A percentile compares a stretch with the other conserved stretches of the same genome.
Evolutionary conservation across 2,113 vertebrate species (phyloP).

Genomic region (Ifrita kowaldi): DNA sequence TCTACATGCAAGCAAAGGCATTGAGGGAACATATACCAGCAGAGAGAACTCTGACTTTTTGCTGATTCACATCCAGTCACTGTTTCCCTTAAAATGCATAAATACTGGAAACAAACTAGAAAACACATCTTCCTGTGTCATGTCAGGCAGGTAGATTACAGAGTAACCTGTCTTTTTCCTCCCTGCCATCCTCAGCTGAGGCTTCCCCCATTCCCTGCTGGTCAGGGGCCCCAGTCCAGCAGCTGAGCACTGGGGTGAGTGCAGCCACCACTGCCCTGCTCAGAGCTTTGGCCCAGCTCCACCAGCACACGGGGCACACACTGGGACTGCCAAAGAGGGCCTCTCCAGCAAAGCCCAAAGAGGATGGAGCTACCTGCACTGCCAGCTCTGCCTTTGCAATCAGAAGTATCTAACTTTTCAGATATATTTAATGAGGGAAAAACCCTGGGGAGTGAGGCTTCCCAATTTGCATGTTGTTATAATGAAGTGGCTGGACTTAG

Average conservation of each 20-base stretch:
- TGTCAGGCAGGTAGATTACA: not conserved
- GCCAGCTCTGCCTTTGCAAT: not conserved
- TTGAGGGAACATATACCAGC: not conserved
- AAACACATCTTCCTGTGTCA: not conserved
- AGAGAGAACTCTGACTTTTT: not conserved
- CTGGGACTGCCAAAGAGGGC: not conserved
- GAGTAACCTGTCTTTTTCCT: not conserved
- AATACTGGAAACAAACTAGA: not conserved
- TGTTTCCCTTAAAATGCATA: not conserved
- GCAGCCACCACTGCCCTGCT: not conserved
- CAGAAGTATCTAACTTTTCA: not conserved
- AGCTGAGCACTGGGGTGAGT: not conserved
- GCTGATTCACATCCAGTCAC: not conserved
- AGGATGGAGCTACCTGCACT: not conserved
- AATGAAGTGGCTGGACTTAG: not conserved
- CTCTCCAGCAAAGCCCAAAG: not conserved
- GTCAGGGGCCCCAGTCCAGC: too few relatives aligned
- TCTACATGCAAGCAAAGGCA: not conserved
- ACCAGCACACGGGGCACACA: rapidly evolving
- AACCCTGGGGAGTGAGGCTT: not conserved
- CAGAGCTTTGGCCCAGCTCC: not conserved
- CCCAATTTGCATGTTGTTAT: not conserved
- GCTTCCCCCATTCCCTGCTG: not conserved
- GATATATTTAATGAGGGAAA: not conserved
- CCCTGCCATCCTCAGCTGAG: not conserved